Percentiles rank a stretch among this genome's conserved stretches.
Evolutionary conservation across 2,113 vertebrate species (phyloP).

Genomic region (Thomomys bottae): DNA sequence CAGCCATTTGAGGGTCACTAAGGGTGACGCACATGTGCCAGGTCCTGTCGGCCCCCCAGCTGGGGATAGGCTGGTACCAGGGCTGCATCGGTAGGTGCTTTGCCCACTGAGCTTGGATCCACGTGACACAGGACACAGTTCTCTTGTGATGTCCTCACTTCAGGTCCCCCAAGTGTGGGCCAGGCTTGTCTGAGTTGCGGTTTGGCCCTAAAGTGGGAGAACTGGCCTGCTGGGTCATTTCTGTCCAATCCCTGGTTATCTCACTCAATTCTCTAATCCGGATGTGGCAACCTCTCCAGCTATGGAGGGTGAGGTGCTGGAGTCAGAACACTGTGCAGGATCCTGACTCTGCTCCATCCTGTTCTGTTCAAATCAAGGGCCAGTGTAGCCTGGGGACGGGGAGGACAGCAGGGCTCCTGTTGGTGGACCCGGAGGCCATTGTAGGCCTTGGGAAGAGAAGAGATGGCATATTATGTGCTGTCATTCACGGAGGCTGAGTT

Average conservation of each 20-base stretch:
- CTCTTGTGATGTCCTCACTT: background rate
- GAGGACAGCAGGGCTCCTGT: background rate
- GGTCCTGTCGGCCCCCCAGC: background rate
- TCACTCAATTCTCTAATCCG: background rate
- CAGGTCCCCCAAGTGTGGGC: background rate
- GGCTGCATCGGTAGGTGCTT: background rate
- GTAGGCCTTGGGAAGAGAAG: background rate
- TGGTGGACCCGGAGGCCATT: background rate
- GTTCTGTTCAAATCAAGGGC: background rate
- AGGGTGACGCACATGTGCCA: background rate
- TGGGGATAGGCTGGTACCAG: background rate
- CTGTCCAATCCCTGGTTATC: conserved; percentile 28
- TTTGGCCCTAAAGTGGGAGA: background rate
- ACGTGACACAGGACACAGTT: rapidly evolving
- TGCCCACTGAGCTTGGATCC: background rate
- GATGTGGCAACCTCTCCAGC: conserved; percentile 53
- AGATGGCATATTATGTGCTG: background rate
- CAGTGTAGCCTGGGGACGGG: background rate
- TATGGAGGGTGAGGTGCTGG: background rate
- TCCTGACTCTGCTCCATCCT: background rate
- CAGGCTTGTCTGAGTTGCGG: background rate
- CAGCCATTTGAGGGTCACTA: background rate
- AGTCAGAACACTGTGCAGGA: background rate
- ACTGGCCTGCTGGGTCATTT: background rate
- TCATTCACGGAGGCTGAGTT: background rate